phyloP scores from a whole-genome alignment of 37 sponge, comb jelly and placozoan genomes.

The Hormiphora californensis region DNA sequence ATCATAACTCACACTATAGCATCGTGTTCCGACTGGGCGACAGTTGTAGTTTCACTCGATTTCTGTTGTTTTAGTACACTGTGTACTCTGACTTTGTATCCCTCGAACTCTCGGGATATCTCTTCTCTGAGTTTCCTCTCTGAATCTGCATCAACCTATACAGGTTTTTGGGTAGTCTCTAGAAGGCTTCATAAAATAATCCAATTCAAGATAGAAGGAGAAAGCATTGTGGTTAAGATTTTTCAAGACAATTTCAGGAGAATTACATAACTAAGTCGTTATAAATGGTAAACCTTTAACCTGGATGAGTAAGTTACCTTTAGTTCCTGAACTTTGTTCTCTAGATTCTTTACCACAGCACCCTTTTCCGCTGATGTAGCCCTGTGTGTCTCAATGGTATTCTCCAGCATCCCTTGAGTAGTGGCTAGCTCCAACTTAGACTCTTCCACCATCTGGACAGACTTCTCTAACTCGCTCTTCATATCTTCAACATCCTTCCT shows the following conservation, averaged over 20 bases:
- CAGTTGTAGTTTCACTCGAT: neutral
- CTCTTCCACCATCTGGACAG: neutral
- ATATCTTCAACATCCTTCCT: neutral
- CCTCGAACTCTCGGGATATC: constrained; percentile 29
- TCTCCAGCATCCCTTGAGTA: neutral
- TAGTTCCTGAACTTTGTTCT: neutral
- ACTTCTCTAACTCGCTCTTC: neutral
- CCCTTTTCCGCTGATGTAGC: neutral
- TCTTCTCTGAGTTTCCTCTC: constrained; percentile 5
- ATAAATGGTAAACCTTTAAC: neutral
- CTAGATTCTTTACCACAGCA: neutral
- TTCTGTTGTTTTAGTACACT: constrained; percentile 47
- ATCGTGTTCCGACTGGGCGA: constrained; percentile 6
- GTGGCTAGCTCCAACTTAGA: neutral
- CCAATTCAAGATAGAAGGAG: neutral
- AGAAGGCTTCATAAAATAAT: neutral
- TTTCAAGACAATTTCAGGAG: neutral
- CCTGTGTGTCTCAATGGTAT: neutral
- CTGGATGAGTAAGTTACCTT: neutral
- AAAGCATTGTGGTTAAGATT: neutral
- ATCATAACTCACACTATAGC: constrained; percentile 38
- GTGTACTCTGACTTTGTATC: constrained; percentile 50
- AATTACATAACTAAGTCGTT: neutral
- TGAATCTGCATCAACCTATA: neutral
- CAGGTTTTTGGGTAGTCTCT: neutral